Base-by-base conservation (phyloP, 2,797 vertebrate genomes). In the Austrolebias charrua region DNA sequence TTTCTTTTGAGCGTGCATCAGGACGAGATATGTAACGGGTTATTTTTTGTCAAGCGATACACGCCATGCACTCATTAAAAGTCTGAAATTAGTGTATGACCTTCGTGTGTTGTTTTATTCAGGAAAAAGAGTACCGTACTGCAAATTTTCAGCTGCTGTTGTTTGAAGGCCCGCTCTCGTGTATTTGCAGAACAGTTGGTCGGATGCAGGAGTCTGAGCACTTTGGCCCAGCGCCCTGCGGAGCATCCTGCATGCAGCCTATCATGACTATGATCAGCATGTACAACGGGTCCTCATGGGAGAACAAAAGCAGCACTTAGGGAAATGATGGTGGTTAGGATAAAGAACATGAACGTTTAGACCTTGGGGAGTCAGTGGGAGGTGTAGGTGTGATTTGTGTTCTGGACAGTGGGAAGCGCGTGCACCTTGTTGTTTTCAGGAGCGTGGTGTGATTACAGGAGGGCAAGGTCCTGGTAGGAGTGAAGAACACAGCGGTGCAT, bases 271-370 rank as follows among this genome's bases (percentile, higher is more conserved):
- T 87, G 80, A 88, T 90, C 84, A 59, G 71, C 63, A 64, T 53
- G 66, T 53, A 6, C 47, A 71, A 60, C 64, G 43, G 66, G 54
- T 76, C 71, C 70, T 75, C 63, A 1, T 46, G n/a, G 38, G 60
- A 72, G 6, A 9, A 63, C 75, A 71, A 24, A 75, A 73, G 82
- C 51, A 14, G 78, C 73, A 79, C 67, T 89, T 89, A 90, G 83
- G 87, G 82, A 91, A 88, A 91, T 89, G 72, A 84, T 18, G 59
- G 78, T 87, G 85, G 72, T 91, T 84, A 84, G 74, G 65, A 66
- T 52, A 55, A 66, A 53, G 73, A 69, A 67, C 69, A 24, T 69
- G 83, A 53, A 75, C 71, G 75, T 84, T 86, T 78, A 67, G 69
- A 63, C 47, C 63, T 13, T 68, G 54, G 58, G 51, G 60, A 50